Base-by-base conservation (phyloP, 2,797 vertebrate genomes). In the Leptoclinus maculatus region DNA sequence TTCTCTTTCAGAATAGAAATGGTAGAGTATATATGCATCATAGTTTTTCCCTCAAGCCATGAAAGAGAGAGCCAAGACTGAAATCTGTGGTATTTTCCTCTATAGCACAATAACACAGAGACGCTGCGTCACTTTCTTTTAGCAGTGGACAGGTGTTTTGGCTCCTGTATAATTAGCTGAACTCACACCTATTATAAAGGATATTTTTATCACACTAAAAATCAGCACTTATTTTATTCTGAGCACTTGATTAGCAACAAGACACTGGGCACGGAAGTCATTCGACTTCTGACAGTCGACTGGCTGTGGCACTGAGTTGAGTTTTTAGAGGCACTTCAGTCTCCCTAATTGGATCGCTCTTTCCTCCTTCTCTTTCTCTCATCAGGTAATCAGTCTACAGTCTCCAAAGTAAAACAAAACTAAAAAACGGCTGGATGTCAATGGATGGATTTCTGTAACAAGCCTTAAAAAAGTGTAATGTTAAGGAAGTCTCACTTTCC, bases 321-420 rank as follows among this genome's bases (percentile, higher is more conserved):
- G 66, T 85, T 85, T 86, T 88, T 70, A 73, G 75, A 82, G 73
- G 63, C 62, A 83, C 82, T 87, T 88, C 76, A 86, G 66, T 75
- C 83, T 76, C 78, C 57, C 69, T 92, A 90, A 88, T 89, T 92
- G 86, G 84, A 85, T 80, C 60, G 34, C 77, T 74, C 74, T 84
- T 70, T 80, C 64, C 81, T 83, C 69, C 58, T 56, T 83, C 29
- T 68, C 76, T 38, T 62, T 78, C 66, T 90, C 81, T 86, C 87
- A 92, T 85, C 88, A 87, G 81, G 88, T 91, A 87, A 90, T 92
- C 88, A 91, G 85, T 84, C 78, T 69, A 78, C 74, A 79, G 68
- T 76, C 78, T 74, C 75, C 53, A 82, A 41, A 34, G 32, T 34
- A 2, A 34, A 34, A 92, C 60, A 75, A 78, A 80, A 43, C 58